A percentile compares a stretch with the other conserved stretches of the same genome.
Conservation (phyloP, 2,797 vertebrate species). For the Hydrocynus forskahlii region DNA sequence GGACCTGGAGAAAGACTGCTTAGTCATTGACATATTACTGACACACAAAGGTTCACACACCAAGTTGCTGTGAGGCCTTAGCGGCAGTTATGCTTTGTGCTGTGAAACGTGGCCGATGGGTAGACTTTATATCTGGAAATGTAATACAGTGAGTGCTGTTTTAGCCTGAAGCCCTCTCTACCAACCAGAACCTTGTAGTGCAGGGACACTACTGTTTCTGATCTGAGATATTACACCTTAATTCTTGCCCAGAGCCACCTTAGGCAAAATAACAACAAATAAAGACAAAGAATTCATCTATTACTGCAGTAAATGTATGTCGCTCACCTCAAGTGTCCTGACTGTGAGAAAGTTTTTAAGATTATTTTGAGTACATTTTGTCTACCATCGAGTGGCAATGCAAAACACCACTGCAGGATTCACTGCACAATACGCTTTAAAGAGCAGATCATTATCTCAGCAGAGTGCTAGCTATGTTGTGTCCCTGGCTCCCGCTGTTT, state of each 20-base stretch:
- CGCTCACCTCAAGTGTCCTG: background rate
- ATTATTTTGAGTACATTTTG: background rate
- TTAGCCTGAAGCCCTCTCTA: background rate
- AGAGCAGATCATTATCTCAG: background rate
- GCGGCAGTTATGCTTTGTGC: background rate
- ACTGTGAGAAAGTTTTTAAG: background rate
- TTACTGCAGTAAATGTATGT: background rate
- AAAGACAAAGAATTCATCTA: background rate
- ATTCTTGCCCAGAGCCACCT: background rate
- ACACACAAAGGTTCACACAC: background rate
- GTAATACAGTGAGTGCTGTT: background rate
- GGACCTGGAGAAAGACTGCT: background rate
- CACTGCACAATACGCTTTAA: background rate
- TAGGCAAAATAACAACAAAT: background rate
- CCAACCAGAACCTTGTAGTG: background rate
- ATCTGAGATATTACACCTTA: background rate
- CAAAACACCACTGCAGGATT: background rate
- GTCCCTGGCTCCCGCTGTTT: too few relatives aligned
- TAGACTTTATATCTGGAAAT: background rate
- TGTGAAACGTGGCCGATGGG: background rate
- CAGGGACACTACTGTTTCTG: background rate
- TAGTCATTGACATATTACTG: background rate
- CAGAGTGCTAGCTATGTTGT: background rate
- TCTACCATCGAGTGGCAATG: too few relatives aligned
- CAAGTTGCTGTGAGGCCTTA: background rate